Percentiles rank a stretch among this genome's conserved stretches.
These are phyloP conservation scores for Disparrhopalites patrizii DNA, from an alignment of 2,888 invertebrate genomes.

Conservation along the genomic window DNA sequence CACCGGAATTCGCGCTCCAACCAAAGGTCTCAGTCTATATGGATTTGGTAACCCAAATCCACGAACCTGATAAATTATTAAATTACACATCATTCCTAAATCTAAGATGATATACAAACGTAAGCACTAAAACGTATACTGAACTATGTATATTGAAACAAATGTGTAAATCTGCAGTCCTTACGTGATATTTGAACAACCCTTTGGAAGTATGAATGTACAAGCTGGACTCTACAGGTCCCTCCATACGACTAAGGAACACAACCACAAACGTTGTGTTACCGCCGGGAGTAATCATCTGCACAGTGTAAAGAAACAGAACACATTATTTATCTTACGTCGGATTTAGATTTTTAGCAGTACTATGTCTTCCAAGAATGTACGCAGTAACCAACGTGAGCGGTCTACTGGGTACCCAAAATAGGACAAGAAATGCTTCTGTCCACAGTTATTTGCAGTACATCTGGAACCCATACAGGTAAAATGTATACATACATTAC, in stretches of 20 bases:
- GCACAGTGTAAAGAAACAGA: conserved; percentile 49
- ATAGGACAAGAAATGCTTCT: too few species aligned
- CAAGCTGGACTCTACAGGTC: conserved; percentile 78
- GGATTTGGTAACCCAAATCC: conserved; percentile 84
- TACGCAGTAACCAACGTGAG: too few species aligned
- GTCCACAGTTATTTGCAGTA: too few species aligned
- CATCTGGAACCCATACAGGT: too few species aligned
- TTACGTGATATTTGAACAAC: conserved; percentile 77
- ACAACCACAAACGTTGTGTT: conserved; percentile 91
- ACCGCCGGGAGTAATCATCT: conserved; percentile 82
- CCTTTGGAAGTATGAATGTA: conserved; percentile 94
- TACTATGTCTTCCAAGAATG: too few species aligned
- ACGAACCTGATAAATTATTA: conserved; percentile 60
- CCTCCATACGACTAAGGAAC: conserved; percentile 88
- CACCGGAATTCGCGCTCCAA: conserved; percentile 83
- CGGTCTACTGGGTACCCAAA: too few species aligned
- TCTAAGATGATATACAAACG: background rate
- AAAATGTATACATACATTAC: background rate
- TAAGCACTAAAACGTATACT: background rate
- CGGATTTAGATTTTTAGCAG: background rate
- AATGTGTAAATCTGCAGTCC: conserved; percentile 33
- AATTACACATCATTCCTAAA: background rate
- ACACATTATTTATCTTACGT: conserved; percentile 2
- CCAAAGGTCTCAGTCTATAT: conserved; percentile 83
- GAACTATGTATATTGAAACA: background rate